Percentiles rank a stretch among this genome's conserved stretches.
Evolutionary conservation across 1,140 invertebrate species (phyloP).

Genomic region (Megalopta genalis): DNA sequence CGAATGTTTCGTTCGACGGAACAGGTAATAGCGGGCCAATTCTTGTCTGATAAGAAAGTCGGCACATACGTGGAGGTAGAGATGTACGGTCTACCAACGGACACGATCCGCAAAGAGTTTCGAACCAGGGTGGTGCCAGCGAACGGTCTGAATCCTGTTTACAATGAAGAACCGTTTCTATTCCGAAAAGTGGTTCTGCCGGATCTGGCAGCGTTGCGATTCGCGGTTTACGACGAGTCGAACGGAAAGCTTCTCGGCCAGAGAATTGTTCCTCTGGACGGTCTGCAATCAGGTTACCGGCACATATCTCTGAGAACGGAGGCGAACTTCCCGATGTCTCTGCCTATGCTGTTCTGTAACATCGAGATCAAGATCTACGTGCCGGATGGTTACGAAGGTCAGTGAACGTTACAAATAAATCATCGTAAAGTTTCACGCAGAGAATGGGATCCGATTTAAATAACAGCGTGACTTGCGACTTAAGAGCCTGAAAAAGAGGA

Average conservation of each 20-base stretch:
- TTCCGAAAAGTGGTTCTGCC: constrained; percentile 99
- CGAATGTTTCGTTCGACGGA: not conserved
- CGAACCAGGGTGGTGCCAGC: constrained; percentile 96
- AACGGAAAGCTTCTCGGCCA: constrained; percentile 98
- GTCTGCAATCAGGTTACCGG: constrained; percentile 97
- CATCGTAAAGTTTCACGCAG: not conserved
- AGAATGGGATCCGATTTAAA: not conserved
- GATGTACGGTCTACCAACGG: constrained; percentile 99
- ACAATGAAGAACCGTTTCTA: constrained; percentile 98
- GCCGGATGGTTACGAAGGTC: constrained; percentile 98
- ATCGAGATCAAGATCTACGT: constrained; percentile 99
- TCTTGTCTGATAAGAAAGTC: constrained; percentile 99
- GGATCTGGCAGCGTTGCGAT: constrained; percentile 97
- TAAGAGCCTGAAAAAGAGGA: no score
- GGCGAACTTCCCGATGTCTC: constrained; percentile 98
- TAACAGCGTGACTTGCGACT: no score
- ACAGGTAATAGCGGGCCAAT: constrained; percentile 99
- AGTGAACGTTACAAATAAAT: not conserved
- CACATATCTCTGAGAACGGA: constrained; percentile 99
- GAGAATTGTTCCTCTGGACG: constrained; percentile 97
- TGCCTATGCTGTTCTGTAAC: constrained; percentile 99
- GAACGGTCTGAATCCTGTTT: constrained; percentile 98
- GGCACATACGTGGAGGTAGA: constrained; percentile 99
- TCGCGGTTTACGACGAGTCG: constrained; percentile 98
- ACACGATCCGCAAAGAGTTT: constrained; percentile 99